Conservation (phyloP, 2,888 invertebrate genomes). For the Xestoiulus laeticollis region DNA sequence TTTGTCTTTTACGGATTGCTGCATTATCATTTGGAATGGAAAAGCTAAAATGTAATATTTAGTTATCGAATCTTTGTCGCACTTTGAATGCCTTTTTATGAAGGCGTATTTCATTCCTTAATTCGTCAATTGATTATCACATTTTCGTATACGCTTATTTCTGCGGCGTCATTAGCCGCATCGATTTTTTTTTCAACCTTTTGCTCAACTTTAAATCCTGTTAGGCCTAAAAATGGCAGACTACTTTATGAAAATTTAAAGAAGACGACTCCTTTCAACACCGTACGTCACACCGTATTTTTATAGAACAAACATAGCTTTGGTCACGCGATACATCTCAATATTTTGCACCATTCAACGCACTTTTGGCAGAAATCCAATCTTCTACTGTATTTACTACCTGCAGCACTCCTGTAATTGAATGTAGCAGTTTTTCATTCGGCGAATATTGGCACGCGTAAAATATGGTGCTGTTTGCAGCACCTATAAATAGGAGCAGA, state of each 20-base stretch:
- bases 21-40: background rate
- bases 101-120: background rate
- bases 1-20: background rate
- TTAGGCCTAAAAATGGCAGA: background rate
- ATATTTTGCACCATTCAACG: conserved; percentile 5
- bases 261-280: background rate
- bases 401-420: conserved; percentile 11
- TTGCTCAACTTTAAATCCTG: conserved; percentile 11
- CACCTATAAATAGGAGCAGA: background rate
- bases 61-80: background rate
- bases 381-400: conserved; percentile 13
- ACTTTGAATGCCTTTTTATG: background rate
- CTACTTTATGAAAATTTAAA: background rate
- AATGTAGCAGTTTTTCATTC: background rate
- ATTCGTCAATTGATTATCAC: background rate
- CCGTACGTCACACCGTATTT: background rate
- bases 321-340: background rate
- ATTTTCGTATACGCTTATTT: conserved; percentile 8
- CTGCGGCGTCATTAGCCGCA: background rate
- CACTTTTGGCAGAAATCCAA: background rate
- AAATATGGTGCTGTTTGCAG: background rate
- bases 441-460: conserved; percentile 1
- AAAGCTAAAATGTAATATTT: background rate
- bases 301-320: background rate
- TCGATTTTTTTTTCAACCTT: background rate